Percentiles rank a stretch among this genome's conserved stretches.
phyloP scores from a whole-genome alignment of 2,888 invertebrate species.

The Drosophila vallismaia region DNA sequence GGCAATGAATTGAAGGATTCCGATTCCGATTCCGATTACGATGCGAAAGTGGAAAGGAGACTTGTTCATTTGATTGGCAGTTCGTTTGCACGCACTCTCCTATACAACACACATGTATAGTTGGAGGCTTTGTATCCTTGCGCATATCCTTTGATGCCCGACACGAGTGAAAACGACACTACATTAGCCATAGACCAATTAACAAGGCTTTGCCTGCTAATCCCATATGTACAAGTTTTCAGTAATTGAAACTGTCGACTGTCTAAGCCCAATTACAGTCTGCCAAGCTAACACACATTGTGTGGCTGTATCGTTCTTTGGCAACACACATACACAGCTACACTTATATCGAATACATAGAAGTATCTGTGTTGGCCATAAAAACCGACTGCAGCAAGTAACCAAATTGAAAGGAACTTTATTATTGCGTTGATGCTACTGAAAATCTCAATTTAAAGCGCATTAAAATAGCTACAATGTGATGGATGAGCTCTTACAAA shows the following conservation, averaged over 20 bases:
- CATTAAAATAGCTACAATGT: conserved; percentile 32
- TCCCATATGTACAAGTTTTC: conserved; percentile 53
- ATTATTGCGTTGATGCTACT: conserved; percentile 29
- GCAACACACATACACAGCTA: neutral
- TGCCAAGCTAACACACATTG: conserved; percentile 18
- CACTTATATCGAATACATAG: neutral
- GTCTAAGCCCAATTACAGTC: conserved; percentile 53
- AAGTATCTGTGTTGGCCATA: conserved; percentile 21
- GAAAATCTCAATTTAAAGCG: conserved; percentile 50
- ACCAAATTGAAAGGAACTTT: conserved; percentile 52
- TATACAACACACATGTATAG: neutral
- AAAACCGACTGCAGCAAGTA: conserved; percentile 39
- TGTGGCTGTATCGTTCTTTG: conserved; percentile 5
- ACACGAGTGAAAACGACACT: conserved; percentile 56
- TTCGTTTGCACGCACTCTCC: conserved; percentile 23
- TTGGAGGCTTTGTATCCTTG: conserved; percentile 10
- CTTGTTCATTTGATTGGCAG: conserved; percentile 35
- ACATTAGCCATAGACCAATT: conserved; percentile 54
- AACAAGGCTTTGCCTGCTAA: conserved; percentile 54
- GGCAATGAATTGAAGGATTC: conserved; percentile 33
- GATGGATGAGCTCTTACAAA: conserved; percentile 21
- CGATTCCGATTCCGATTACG: neutral
- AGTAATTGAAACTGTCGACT: conserved; percentile 57
- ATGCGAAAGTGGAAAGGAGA: conserved; percentile 1
- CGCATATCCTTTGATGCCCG: conserved; percentile 51